These are phyloP conservation scores for Lutjanus erythropterus DNA, from an alignment of 2,113 vertebrate species.

Conservation along the genomic window DNA sequence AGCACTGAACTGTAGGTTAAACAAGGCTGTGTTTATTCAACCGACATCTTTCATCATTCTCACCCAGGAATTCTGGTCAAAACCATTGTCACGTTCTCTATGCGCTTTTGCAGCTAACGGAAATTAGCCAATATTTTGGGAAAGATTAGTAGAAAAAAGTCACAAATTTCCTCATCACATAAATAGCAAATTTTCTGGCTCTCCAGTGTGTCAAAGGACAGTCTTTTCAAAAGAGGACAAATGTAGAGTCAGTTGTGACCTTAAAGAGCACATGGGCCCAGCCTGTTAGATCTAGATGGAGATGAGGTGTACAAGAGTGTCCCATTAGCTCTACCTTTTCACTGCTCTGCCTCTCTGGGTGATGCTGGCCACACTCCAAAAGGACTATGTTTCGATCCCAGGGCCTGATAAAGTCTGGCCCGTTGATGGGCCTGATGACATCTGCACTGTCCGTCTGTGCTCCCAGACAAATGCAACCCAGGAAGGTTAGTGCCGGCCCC, in stretches of 20 bases:
- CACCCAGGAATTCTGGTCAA: constrained; percentile 22
- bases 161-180: not conserved
- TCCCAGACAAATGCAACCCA: constrained; percentile 71
- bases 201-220: constrained; percentile 17
- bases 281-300: constrained; percentile 85
- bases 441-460: constrained; percentile 81
- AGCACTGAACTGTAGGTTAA: constrained; percentile 51
- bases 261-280: constrained; percentile 76
- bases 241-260: constrained; percentile 82
- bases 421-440: constrained; percentile 80
- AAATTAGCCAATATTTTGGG: not conserved
- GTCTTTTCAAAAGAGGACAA: constrained; percentile 55
- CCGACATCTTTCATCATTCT: constrained; percentile 41
- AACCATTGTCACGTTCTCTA: constrained; percentile 13
- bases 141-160: not conserved
- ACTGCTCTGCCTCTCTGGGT: constrained; percentile 80
- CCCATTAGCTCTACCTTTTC: constrained; percentile 85
- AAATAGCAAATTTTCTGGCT: constrained; percentile 4
- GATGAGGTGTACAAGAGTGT: constrained; percentile 85
- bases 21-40: constrained; percentile 60
- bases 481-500: constrained; percentile 57
- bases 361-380: constrained; percentile 80
- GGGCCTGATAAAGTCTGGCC: constrained; percentile 78
- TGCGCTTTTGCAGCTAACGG: constrained; percentile 8
- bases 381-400: constrained; percentile 80